phyloP scores from a whole-genome alignment of 1,140 invertebrate genomes.

The Pteromalus puparum region DNA sequence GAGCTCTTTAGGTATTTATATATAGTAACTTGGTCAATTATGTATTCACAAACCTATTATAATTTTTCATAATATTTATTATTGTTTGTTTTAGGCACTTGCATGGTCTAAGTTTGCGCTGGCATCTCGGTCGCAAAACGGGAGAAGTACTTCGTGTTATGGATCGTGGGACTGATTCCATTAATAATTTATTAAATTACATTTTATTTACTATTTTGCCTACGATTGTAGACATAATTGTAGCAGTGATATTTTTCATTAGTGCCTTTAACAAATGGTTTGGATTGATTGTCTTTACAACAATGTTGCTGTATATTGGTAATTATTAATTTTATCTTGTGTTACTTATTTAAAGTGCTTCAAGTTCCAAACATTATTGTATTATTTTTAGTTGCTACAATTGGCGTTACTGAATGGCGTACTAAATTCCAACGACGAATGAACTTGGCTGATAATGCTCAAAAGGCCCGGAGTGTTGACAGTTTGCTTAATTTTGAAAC shows the following conservation, averaged over 20 bases:
- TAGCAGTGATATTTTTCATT: constrained; percentile 95
- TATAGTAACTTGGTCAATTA: constrained; percentile 18
- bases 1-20: constrained; percentile 69
- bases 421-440: constrained; percentile 94
- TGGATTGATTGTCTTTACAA: constrained; percentile 93
- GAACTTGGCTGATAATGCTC: constrained; percentile 95
- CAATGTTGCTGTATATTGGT: constrained; percentile 96
- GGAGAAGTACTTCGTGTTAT: constrained; percentile 96
- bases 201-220: constrained; percentile 92
- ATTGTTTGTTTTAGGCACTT: constrained; percentile 80
- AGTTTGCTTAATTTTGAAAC: constrained; percentile 99
- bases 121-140: constrained; percentile 95
- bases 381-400: constrained; percentile 83
- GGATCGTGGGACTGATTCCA: constrained; percentile 96
- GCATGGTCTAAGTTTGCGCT: constrained; percentile 89
- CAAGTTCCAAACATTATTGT: background rate
- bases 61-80: constrained; percentile 40
- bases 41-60: background rate
- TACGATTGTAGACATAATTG: constrained; percentile 92
- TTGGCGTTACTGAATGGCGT: constrained; percentile 95
- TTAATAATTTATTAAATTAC: constrained; percentile 94
- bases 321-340: constrained; percentile 70
- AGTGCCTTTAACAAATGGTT: constrained; percentile 94
- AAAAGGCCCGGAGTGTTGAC: constrained; percentile 93
- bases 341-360: background rate